Evolutionary conservation across 2,888 invertebrate species (phyloP), one percentile per base, ranked within the genome.

Genomic region (Dryocosmus kuriphilus): DNA sequence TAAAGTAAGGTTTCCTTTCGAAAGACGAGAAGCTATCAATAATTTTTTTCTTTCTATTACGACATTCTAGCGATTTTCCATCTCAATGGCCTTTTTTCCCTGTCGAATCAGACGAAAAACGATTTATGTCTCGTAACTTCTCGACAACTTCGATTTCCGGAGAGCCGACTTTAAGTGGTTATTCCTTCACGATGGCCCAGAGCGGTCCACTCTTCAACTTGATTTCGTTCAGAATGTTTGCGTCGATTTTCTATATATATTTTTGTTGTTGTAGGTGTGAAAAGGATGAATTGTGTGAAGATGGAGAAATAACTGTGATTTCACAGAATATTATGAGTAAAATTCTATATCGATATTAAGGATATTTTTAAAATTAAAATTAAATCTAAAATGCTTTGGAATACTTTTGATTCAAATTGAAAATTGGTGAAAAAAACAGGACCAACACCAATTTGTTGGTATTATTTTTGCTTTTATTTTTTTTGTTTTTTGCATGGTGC

Each of bases 81-180:
- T 24, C 24, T 57, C 14, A 24, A n/a, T 8, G 46, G 14, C 24
- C n/a, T 22, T 22, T 57, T 24, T 24, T 11, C 24, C 4, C 11
- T 24, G 14, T 57, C 14, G 24, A 22, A 57, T 24, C 4, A 57
- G 14, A 57, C 11, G 24, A 14, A n/a, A 24, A 57, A 57, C 57
- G 57, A 57, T 57, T 57, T 57, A 57, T 57, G 24, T 57, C 57
- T 57, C 57, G 57, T 24, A 57, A 24, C 57, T 57, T 57, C 24
- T 11, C 14, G 24, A 57, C 57, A 22, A 24, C 24, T 57, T 57
- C 24, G 24, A 57, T 57, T 57, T 57, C 9, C 11, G 57, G 24
- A 24, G 57, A 57, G 24, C 24, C 57, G 24, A 57, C n/a, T 57
- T 57, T 24, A 57, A 57, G 11, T 24, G 24, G 57, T 57, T 57